phyloP scores from a whole-genome alignment of 2,797 vertebrate genomes.

The Smutsia temminckii region DNA sequence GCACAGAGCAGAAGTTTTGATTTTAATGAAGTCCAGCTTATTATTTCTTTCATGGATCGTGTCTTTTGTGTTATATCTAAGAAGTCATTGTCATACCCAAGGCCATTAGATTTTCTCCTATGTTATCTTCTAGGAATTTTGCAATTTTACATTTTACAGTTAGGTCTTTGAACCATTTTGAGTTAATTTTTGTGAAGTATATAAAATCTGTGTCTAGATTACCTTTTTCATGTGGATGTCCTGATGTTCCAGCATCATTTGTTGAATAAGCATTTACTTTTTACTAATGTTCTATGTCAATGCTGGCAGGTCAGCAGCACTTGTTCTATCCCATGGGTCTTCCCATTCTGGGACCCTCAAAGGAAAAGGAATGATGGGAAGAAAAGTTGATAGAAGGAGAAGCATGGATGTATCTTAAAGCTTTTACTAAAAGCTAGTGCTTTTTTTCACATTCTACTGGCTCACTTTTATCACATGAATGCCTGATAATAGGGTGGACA shows the following conservation, averaged over 20 bases:
- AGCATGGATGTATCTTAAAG: background rate
- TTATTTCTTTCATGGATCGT: background rate
- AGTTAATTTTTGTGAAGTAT: background rate
- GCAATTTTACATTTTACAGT: background rate
- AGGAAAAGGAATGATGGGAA: background rate
- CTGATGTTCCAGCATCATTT: background rate
- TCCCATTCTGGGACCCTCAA: background rate
- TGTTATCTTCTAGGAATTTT: background rate
- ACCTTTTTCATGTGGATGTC: background rate
- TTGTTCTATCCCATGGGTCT: background rate
- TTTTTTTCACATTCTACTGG: background rate
- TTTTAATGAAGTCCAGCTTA: background rate
- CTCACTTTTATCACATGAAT: background rate
- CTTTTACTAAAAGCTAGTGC: background rate
- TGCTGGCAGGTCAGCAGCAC: background rate
- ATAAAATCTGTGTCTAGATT: background rate
- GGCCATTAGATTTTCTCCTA: background rate
- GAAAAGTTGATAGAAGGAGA: background rate
- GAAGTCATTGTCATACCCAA: background rate
- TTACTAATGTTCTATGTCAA: background rate
- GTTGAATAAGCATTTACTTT: background rate
- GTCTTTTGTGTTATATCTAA: background rate
- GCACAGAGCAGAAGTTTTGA: background rate
- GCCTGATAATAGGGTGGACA: background rate
- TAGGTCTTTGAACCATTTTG: background rate